Conservation (phyloP, 2,888 invertebrate species). For the Labia minor region DNA sequence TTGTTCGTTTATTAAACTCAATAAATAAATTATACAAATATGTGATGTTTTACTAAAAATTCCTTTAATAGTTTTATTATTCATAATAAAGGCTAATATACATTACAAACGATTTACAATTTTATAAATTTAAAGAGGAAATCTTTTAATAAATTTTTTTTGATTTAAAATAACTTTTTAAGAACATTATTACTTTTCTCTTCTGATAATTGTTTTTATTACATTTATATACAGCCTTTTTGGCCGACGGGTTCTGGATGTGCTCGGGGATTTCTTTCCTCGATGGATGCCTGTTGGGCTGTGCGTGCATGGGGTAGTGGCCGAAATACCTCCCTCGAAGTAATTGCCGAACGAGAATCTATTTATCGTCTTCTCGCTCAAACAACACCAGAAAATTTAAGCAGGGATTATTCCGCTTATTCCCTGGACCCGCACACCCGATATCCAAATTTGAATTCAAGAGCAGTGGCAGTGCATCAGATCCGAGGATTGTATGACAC, state of each 20-base stretch:
- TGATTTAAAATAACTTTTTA: constrained; percentile 18
- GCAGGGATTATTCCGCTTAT: constrained; percentile 77
- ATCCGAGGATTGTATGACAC: constrained; percentile 60
- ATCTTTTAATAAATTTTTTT: not conserved
- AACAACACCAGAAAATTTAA: constrained; percentile 92
- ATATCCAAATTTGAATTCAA: constrained; percentile 70
- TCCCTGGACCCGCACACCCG: constrained; percentile 74
- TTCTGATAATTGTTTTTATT: too few relatives aligned
- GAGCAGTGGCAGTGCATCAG: constrained; percentile 64
- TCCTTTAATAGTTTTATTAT: too few relatives aligned
- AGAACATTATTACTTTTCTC: too few relatives aligned
- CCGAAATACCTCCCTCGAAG: constrained; percentile 62
- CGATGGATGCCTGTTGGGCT: constrained; percentile 93
- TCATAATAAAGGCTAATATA: too few relatives aligned
- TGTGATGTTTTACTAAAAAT: too few relatives aligned
- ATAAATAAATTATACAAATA: too few relatives aligned
- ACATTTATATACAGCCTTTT: constrained; percentile 58
- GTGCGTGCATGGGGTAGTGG: constrained; percentile 68
- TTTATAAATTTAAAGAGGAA: too few relatives aligned
- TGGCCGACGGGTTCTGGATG: constrained; percentile 99
- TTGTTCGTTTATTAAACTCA: too few relatives aligned
- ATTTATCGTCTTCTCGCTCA: constrained; percentile 82
- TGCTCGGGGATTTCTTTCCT: constrained; percentile 91
- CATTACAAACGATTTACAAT: too few relatives aligned
- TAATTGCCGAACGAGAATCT: constrained; percentile 88